phyloP scores from a whole-genome alignment of 2,888 invertebrate species.

The Dynastes tityus region DNA sequence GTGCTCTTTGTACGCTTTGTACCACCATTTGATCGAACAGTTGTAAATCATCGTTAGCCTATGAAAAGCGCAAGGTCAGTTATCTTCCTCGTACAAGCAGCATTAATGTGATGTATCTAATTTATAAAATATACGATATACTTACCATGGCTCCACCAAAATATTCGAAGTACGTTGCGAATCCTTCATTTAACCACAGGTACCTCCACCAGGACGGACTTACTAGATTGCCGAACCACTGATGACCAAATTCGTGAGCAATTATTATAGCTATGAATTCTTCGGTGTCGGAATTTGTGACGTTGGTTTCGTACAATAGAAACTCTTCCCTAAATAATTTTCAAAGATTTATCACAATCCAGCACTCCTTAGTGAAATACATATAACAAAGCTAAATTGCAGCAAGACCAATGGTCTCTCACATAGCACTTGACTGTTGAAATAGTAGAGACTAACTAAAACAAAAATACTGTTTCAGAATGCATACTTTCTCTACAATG shows the following conservation, averaged over 20 bases:
- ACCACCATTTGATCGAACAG: conserved; percentile 47
- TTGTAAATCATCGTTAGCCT: conserved; percentile 68
- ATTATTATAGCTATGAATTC: conserved; percentile 69
- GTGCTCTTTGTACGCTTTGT: conserved; percentile 62
- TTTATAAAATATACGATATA: conserved; percentile 52
- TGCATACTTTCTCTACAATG: too few relatives aligned
- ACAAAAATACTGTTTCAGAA: too few relatives aligned
- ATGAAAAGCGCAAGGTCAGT: background rate
- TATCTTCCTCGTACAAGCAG: background rate
- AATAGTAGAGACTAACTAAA: too few relatives aligned
- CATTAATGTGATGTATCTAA: background rate
- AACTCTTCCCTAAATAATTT: conserved; percentile 47
- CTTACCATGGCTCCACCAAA: conserved; percentile 66
- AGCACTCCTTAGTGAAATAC: too few relatives aligned
- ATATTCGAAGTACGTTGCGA: conserved; percentile 76
- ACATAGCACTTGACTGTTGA: too few relatives aligned
- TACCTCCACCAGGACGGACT: conserved; percentile 78
- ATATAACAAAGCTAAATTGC: too few relatives aligned
- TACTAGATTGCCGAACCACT: conserved; percentile 81
- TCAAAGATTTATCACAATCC: background rate
- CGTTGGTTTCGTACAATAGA: conserved; percentile 25
- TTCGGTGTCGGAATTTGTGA: conserved; percentile 14
- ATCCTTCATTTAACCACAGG: conserved; percentile 80
- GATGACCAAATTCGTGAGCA: conserved; percentile 80
- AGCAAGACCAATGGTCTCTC: too few relatives aligned